Base-by-base conservation (phyloP, 1,140 invertebrate genomes). In the Zaprionus davidi region DNA sequence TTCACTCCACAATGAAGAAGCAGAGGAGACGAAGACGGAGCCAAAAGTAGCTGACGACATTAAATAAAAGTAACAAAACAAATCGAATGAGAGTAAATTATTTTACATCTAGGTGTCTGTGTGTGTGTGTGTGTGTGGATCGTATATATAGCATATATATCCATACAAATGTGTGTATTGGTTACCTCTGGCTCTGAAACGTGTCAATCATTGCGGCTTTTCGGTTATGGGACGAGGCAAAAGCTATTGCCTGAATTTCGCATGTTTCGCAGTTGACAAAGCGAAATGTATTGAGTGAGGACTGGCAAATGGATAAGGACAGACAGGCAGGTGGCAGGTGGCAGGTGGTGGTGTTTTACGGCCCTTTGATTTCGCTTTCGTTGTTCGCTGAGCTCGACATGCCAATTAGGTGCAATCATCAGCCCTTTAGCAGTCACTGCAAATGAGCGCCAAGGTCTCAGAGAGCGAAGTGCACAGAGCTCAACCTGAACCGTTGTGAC, bases 191-290 rank as follows among this genome's bases (percentile, higher is more conserved):
- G 7, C 49, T 58, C 49, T 46, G 62, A 55, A 59, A 66, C 34
- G 62, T 81, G 73, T 87, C 83, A 88, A 88, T 88, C 83, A 88
- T 74, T 68, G 65, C 46, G 73, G 80, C 64, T 66, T 60, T 56
- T 51, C 9, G 68, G 24, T 26, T 58, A 71, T 56, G 51, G 70
- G 44, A 64, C 22, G 55, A 34, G 46, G 49, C 56, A 57, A 41
- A 51, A 38, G 58, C 56, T 55, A 63, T 62, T 69, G 57, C 66
- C 51, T 70, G 28, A 46, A 51, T 36, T 31, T 46, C 31, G 26
- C n/a, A 41, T 55, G 69, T 63, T 38, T 70, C 49, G 13, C 49
- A 34, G 56, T 41, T 72, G 63, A 69, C 55, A 55, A 56, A 46
- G 17, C 44, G 28, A 44, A 44, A 60, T 60, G 28, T 36, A 31